Base-by-base conservation (phyloP, 2,888 invertebrate genomes). In the Coenonympha glycerion region DNA sequence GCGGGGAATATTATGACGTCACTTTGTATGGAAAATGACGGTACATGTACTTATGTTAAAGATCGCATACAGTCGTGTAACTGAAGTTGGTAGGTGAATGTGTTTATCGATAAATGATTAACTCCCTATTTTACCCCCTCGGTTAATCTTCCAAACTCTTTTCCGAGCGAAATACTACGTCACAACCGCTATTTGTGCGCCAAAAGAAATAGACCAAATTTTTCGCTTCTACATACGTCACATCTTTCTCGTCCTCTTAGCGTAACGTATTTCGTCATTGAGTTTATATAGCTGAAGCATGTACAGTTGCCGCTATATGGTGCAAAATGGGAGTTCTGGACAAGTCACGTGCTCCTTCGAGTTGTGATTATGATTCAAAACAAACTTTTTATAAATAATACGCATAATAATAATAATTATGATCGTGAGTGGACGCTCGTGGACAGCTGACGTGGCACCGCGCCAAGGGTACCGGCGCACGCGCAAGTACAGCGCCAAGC, bases 311-410 rank as follows among this genome's bases (percentile, higher is more conserved):
- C n/a, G n/a, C n/a, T n/a, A n/a, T n/a, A n/a, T n/a, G n/a, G n/a
- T n/a, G 18, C 8, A 41, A 15, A 30, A 49, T 54, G 39, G 47
- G 47, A 34, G 40, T 45, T 18, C 50, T 51, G 48, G 50, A 53
- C 31, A 36, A 59, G 65, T 78, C 79, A 79, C 75, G 73, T 76
- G 74, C 55, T 47, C 56, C 56, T 57, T 63, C 66, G 62, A 45
- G 48, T n/a, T 50, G 58, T 55, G 62, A 65, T 69, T 72, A 77
- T 76, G 68, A 79, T 83, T 79, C 73, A 81, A 83, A 83, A 85
- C 82, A 83, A 76, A 80, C 75, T 76, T 74, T 82, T 78, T 83
- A 83, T 78, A 76, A 81, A 84, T 82, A 83, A 76, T 76, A 64
- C 68, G 61, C 64, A 64, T 76, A 73, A 74, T 74, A 24, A 74